Conservation (phyloP, 2,797 vertebrate species). For the Hoplostethus mediterraneus region DNA sequence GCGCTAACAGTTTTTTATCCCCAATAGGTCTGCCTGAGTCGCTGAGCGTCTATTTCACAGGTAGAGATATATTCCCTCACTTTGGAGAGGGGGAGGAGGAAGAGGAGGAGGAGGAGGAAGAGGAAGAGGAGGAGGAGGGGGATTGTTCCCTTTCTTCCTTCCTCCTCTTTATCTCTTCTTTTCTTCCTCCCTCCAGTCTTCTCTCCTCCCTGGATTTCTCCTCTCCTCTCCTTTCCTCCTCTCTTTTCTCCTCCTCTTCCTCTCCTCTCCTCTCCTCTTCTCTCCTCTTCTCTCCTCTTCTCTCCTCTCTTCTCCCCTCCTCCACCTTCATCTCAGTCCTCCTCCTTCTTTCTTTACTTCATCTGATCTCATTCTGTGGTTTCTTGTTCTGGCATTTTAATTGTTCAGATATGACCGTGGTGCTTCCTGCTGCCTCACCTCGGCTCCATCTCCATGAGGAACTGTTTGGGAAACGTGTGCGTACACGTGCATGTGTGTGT, state of each 20-base stretch:
- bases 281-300: neutral
- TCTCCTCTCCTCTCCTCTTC: neutral
- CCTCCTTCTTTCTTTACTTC: neutral
- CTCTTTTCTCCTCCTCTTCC: neutral
- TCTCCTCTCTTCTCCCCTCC: neutral
- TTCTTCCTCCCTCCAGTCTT: neutral
- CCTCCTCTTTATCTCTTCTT: neutral
- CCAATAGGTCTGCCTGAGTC: slow-evolving; percentile 77
- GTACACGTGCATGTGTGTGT: neutral
- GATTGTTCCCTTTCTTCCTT: neutral
- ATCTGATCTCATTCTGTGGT: too few species aligned
- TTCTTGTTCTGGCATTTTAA: too few species aligned
- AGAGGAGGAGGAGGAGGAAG: slow-evolving; percentile 10
- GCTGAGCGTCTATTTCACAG: slow-evolving; percentile 80
- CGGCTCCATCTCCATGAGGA: neutral
- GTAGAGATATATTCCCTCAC: slow-evolving; percentile 47
- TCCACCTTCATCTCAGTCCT: slow-evolving; percentile 4
- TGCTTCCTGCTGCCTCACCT: too few species aligned
- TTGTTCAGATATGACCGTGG: too few species aligned
- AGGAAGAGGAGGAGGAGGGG: slow-evolving; percentile 10
- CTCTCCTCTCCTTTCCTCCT: neutral
- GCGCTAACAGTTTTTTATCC: slow-evolving; percentile 11
- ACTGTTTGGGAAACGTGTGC: slow-evolving; percentile 9
- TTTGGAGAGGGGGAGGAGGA: slow-evolving; percentile 8
- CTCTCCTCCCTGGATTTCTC: neutral